A percentile compares a stretch with the other conserved stretches of the same genome.
phyloP scores from a whole-genome alignment of 2,888 invertebrate species.

The Chalcis sispes region DNA sequence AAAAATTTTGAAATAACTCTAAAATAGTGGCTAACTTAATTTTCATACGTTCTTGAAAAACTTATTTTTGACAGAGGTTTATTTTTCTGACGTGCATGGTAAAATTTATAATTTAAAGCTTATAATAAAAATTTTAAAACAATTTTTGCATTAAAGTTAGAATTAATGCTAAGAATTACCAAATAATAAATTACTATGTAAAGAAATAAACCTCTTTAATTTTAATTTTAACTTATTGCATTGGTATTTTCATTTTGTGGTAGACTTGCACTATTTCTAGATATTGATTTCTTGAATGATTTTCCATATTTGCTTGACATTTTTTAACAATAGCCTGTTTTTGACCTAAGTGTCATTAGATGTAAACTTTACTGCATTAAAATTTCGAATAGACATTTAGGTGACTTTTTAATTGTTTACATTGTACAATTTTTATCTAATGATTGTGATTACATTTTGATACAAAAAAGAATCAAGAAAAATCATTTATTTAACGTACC shows the following conservation, averaged over 20 bases:
- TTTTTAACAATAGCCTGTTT: constrained; percentile 23
- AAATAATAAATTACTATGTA: not conserved
- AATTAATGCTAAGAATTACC: too few relatives aligned
- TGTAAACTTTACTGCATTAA: constrained; percentile 23
- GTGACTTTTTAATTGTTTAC: constrained; percentile 2
- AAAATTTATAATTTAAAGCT: too few relatives aligned
- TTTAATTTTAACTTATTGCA: constrained; percentile 35
- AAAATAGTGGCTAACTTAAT: too few relatives aligned
- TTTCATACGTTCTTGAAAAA: too few relatives aligned
- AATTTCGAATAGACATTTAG: not conserved
- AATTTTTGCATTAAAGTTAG: too few relatives aligned
- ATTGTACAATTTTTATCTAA: not conserved
- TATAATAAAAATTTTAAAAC: too few relatives aligned
- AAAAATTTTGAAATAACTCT: too few relatives aligned
- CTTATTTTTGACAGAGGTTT: too few relatives aligned
- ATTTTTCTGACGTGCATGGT: too few relatives aligned
- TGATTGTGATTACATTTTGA: not conserved
- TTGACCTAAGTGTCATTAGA: constrained; percentile 14
- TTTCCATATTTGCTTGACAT: constrained; percentile 25
- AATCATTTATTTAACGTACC: too few relatives aligned
- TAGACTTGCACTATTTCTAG: constrained; percentile 40
- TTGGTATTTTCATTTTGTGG: constrained; percentile 53
- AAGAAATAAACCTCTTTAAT: constrained; percentile 29
- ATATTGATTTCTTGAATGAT: constrained; percentile 49
- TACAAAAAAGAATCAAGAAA: too few relatives aligned